phyloP scores from a whole-genome alignment of 2,888 invertebrate genomes.

The Heteropelma amictum region DNA sequence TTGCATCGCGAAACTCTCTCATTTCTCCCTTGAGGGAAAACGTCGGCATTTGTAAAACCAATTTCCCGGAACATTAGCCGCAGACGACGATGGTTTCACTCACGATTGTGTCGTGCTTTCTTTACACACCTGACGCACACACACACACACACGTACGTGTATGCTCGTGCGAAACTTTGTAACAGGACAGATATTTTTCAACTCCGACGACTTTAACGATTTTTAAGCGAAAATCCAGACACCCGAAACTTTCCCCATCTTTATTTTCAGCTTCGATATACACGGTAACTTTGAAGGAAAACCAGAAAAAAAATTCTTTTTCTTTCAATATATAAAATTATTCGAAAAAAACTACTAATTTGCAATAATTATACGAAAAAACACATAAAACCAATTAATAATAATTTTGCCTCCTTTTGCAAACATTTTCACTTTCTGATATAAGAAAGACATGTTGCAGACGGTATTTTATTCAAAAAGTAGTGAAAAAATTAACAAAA shows the following conservation, averaged over 20 bases:
- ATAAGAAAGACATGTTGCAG: too few species aligned
- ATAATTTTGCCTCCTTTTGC: too few species aligned
- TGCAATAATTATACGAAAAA: too few species aligned
- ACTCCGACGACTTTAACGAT: not conserved
- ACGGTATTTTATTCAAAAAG: too few species aligned
- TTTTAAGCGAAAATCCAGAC: not conserved
- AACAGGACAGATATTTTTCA: conserved; percentile 4
- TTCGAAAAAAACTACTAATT: too few species aligned
- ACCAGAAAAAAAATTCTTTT: too few species aligned
- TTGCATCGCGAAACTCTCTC: conserved; percentile 54
- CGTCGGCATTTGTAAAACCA: conserved; percentile 72
- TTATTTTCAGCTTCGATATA: too few species aligned
- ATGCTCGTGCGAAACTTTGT: not conserved
- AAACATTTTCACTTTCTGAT: too few species aligned
- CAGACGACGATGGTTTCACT: conserved; percentile 64
- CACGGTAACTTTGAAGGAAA: too few species aligned
- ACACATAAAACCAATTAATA: too few species aligned
- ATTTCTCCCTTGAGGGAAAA: conserved; percentile 71
- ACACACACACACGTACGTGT: not conserved
- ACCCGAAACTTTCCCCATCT: not conserved
- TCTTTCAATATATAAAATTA: too few species aligned
- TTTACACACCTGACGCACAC: not conserved
- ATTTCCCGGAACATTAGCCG: conserved; percentile 77
- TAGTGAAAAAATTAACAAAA: too few species aligned
- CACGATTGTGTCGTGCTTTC: conserved; percentile 19